A percentile compares a stretch with the other conserved stretches of the same genome.
Conservation (phyloP, 2,888 invertebrate genomes). For the Dynastes grantii region DNA sequence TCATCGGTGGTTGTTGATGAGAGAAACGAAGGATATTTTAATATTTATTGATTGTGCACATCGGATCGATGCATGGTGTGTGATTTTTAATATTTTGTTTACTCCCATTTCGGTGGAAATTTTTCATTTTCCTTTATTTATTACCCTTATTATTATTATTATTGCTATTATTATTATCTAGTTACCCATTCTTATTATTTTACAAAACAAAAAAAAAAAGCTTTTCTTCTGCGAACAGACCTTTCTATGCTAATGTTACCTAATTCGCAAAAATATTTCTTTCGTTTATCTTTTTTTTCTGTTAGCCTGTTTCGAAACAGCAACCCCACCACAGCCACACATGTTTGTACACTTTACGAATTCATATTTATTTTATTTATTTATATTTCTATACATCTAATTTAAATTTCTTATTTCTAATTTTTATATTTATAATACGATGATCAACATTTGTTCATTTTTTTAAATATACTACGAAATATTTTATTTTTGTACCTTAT, state of each 20-base stretch:
- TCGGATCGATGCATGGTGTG: neutral
- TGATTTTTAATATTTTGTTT: conserved; percentile 16
- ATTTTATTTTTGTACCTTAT: conserved; percentile 3
- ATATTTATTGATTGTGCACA: neutral
- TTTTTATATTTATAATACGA: neutral
- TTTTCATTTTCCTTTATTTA: conserved; percentile 19
- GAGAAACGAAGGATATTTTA: neutral
- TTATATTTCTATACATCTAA: neutral
- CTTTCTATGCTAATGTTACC: neutral
- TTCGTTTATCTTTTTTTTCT: neutral
- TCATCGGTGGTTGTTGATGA: neutral
- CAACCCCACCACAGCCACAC: neutral
- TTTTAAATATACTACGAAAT: neutral
- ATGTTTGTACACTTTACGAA: neutral
- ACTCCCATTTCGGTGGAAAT: neutral
- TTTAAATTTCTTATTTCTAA: conserved; percentile 2
- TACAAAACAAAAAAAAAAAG: neutral
- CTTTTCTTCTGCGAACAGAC: neutral
- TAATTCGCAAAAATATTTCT: neutral
- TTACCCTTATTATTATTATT: neutral
- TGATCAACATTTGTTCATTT: conserved; percentile 1
- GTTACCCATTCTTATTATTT: neutral
- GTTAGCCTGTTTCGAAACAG: neutral
- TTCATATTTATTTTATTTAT: conserved; percentile 25
- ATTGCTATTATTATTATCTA: neutral